A percentile compares a stretch with the other conserved stretches of the same genome.
Evolutionary conservation across 2,888 invertebrate genomes (phyloP).

Genomic region (Lordiphosa fenestrarum): DNA sequence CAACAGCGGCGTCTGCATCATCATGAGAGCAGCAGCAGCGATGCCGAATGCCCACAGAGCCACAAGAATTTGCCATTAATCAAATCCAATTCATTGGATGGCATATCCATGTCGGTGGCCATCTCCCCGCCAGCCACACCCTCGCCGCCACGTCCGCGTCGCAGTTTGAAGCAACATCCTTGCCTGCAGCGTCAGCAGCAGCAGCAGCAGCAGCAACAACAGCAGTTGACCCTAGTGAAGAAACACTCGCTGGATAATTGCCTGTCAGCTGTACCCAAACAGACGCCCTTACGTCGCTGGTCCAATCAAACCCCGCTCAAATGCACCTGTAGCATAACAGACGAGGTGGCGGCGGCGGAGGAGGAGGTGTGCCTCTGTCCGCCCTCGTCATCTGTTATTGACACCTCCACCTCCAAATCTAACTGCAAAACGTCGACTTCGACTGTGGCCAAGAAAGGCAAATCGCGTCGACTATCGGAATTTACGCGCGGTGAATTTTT

Average conservation of each 20-base stretch:
- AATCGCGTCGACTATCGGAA: constrained; percentile 81
- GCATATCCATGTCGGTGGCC: constrained; percentile 75
- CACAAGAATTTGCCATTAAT: constrained; percentile 51
- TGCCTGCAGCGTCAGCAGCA: constrained; percentile 55
- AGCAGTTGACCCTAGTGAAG: constrained; percentile 56
- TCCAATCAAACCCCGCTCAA: constrained; percentile 72
- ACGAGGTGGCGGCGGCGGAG: too few relatives aligned
- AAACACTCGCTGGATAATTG: constrained; percentile 75
- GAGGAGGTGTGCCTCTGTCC: constrained; percentile 33
- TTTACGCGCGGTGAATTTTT: constrained; percentile 81
- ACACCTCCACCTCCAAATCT: constrained; percentile 37
- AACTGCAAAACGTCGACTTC: constrained; percentile 29
- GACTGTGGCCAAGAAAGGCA: constrained; percentile 73
- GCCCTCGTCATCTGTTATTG: constrained; percentile 42
- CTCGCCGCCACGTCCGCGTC: constrained; percentile 67
- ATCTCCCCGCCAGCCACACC: constrained; percentile 77
- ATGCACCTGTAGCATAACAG: constrained; percentile 51
- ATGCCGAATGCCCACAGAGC: constrained; percentile 30
- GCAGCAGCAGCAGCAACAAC: constrained; percentile 33
- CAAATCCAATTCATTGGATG: constrained; percentile 79
- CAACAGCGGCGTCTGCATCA: constrained; percentile 55
- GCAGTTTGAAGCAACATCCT: constrained; percentile 70
- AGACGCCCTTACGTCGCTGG: constrained; percentile 66
- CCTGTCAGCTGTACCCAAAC: constrained; percentile 15
- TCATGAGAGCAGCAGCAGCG: constrained; percentile 25